Base-by-base conservation (phyloP, 2,113 vertebrate genomes). In the Alaudala cheleensis region DNA sequence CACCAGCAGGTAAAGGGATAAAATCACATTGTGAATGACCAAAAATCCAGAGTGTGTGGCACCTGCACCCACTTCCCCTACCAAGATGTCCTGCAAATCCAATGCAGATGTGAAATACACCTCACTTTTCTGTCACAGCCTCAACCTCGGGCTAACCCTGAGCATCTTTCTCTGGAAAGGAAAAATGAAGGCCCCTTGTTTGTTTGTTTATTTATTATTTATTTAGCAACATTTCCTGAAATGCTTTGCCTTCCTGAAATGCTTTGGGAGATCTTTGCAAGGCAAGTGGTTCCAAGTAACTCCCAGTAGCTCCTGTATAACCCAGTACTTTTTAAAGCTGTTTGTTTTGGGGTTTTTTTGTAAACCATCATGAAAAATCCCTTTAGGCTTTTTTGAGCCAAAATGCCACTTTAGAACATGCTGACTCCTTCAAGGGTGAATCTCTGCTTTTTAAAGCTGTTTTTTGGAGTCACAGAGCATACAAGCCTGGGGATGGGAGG, bases 131-230 rank as follows among this genome's bases (percentile, higher is more conserved):
- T 39, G 62, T 25, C 39, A 20, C n/a, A 37, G 9, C 8, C 65
- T 37, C 5, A 0, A 6, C 10, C 56, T 33, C 0, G 0, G 37
- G 16, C 31, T 42, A 33, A n/a, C 7, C 37, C n/a, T 23, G 13
- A 79, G 51, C 74, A 62, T 15, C 70, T 11, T 31, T 53, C 47
- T 37, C 44, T 39, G 26, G 62, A 45, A 57, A 66, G 15, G n/a
- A 42, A 51, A 69, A 47, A 37, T 5, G 5, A 74, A 40, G 23
- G 37, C 29, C 21, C 26, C 10, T 74, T 17, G 22, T 44, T 42
- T 19, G 29, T 9, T 16, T 34, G 21, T 33, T 60, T 37, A 14
- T n/a, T 29, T 34, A 4, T 42, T 29, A 29, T 50, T 58, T 29
- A 42, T n/a, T 67, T 53, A 39, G 12, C 6, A 8, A 26, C 9